Evolutionary conservation across 2,797 vertebrate species (phyloP), one percentile per base, ranked within the genome.

Genomic region (Loriculus beryllinus): DNA sequence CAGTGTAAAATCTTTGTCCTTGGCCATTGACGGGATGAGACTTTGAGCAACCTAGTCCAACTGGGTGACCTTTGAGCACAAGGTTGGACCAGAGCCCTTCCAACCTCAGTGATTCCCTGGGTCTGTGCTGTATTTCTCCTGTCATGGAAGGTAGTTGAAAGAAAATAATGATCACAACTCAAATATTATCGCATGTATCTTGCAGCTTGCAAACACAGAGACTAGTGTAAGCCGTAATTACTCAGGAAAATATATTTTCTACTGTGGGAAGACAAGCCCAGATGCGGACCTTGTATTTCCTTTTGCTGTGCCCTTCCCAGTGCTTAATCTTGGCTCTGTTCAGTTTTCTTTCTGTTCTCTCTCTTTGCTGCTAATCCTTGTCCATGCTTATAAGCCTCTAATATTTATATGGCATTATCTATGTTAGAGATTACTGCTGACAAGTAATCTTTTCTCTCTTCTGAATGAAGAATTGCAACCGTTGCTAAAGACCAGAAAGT

Each of bases 351-450:
- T 95, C 91, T 92, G 80, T 81, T 96, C 93, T 87, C 67, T 85
- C 81, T 83, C 91, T 93, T 86, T 88, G 63, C 93, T 94, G 76
- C 92, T 95, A 96, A 97, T 96, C 95, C 93, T 81, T 97, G 95
- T 96, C 95, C 95, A 52, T 96, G 95, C 88, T 92, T 90, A 95
- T 95, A 96, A 96, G 91, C 95, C 74, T 93, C 94, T 96, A 92
- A 96, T 96, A 96, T 96, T 96, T 95, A 94, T 95, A 95, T 96
- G 95, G 89, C 87, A 97, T 96, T 96, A 94, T 95, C 95, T 93
- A 82, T 95, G 91, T 83, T 79, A 86, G 94, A 96, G 91, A 92
- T 97, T 97, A 95, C 77, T 91, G 87, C 86, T 96, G 94, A 96
- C 95, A 92, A 96, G 89, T 97, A 96, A 96, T 96, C 95, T 96